phyloP scores from a whole-genome alignment of 1,140 invertebrate genomes.

The Ptiloglossa arizonensis region DNA sequence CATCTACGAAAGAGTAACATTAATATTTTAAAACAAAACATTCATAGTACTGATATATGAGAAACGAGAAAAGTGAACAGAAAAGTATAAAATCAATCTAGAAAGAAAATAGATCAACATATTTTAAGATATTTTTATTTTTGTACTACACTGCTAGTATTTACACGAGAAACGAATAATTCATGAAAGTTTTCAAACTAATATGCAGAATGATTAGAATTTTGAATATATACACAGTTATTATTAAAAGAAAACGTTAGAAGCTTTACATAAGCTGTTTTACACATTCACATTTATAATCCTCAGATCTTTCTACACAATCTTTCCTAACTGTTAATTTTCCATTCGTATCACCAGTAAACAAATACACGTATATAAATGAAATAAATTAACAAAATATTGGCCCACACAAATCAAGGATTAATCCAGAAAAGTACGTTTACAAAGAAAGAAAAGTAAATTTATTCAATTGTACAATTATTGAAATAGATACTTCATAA shows the following conservation, averaged over 20 bases:
- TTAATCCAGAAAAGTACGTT: too few species aligned
- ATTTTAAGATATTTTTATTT: neutral
- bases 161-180: neutral
- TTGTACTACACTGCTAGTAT: too few species aligned
- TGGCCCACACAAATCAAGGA: too few species aligned
- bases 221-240: neutral
- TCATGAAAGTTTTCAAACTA: neutral
- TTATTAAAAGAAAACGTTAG: neutral
- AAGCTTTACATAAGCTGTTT: neutral
- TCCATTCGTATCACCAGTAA: too few species aligned
- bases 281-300: neutral
- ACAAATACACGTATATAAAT: too few species aligned
- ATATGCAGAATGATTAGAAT: neutral
- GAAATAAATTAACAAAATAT: too few species aligned
- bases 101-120: neutral
- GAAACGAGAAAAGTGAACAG: neutral
- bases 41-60: neutral
- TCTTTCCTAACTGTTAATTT: too few species aligned
- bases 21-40: neutral
- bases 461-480: too few species aligned
- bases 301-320: too few species aligned
- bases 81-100: neutral
- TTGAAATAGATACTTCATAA: too few species aligned
- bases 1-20: neutral
- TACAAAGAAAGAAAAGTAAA: too few species aligned